A percentile compares a stretch with the other conserved stretches of the same genome.
Conservation (phyloP, 2,888 invertebrate species). For the Hecatera dysodea region DNA sequence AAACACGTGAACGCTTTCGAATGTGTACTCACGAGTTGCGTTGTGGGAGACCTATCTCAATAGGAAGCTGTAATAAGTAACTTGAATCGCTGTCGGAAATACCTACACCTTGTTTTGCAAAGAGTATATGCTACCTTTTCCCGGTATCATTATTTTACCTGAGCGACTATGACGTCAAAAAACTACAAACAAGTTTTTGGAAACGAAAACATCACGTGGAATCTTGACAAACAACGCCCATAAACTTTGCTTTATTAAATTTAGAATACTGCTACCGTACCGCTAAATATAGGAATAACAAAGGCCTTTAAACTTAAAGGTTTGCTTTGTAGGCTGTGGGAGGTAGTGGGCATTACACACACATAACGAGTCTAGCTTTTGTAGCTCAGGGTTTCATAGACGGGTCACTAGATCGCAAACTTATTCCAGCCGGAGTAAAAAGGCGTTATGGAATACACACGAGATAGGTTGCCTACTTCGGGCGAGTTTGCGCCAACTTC, state of each 20-base stretch:
- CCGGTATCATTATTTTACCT: constrained; percentile 18
- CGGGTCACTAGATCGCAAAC: neutral
- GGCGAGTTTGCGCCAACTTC: neutral
- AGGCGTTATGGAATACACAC: neutral
- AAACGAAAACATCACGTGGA: constrained; percentile 12
- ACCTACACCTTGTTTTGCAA: neutral
- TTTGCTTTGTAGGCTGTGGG: constrained; percentile 1
- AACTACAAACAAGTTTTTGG: neutral
- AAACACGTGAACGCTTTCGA: constrained; percentile 15
- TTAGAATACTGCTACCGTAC: constrained; percentile 8
- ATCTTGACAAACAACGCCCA: constrained; percentile 11
- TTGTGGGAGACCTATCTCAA: constrained; percentile 3
- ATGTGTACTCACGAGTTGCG: constrained; percentile 9
- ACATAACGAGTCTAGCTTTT: neutral
- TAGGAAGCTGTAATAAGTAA: constrained; percentile 9
- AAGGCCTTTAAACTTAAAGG: constrained; percentile 38
- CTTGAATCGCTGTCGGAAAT: constrained; percentile 7
- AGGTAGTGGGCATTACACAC: neutral
- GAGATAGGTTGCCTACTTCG: neutral
- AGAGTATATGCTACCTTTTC: constrained; percentile 6
- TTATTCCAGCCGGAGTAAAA: neutral
- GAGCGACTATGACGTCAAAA: neutral
- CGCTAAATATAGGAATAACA: constrained; percentile 20
- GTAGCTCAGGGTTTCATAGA: neutral
- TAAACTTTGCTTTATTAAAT: neutral